Percentiles rank a stretch among this genome's conserved stretches.
These are phyloP conservation scores for Watsonalla cultraria DNA, from an alignment of 2,888 invertebrate genomes.

Conservation along the genomic window DNA sequence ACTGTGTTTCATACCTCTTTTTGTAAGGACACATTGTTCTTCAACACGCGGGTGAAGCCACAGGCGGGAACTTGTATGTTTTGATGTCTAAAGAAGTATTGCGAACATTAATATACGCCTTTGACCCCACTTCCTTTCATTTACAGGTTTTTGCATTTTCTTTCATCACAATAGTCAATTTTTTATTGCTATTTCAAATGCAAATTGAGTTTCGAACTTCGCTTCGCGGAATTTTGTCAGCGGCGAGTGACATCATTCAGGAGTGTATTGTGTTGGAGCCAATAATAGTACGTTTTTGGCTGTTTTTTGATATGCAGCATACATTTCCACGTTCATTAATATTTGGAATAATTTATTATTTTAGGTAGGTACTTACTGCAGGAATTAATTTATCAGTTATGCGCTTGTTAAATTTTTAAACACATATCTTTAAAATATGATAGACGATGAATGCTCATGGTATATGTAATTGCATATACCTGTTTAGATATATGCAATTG, in stretches of 20 bases:
- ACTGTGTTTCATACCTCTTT: too few species aligned
- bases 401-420: too few species aligned
- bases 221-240: conserved; percentile 42
- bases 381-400: too few species aligned
- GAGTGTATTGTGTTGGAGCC: conserved; percentile 27
- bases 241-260: conserved; percentile 30
- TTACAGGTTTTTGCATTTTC: conserved; percentile 32
- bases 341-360: too few species aligned
- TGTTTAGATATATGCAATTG: too few species aligned
- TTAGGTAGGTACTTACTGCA: too few species aligned
- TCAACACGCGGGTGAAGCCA: too few species aligned
- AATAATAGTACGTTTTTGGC: not conserved
- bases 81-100: not conserved
- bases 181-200: conserved; percentile 54
- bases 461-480: too few species aligned
- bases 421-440: too few species aligned
- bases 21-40: too few species aligned
- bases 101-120: not conserved
- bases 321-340: not conserved
- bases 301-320: not conserved
- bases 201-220: conserved; percentile 58
- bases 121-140: conserved; percentile 3
- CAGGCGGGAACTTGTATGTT: too few species aligned
- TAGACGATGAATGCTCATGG: too few species aligned
- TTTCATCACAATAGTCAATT: conserved; percentile 38